phyloP scores from a whole-genome alignment of 2,113 vertebrate species.

The Xyliphius kryptos region DNA sequence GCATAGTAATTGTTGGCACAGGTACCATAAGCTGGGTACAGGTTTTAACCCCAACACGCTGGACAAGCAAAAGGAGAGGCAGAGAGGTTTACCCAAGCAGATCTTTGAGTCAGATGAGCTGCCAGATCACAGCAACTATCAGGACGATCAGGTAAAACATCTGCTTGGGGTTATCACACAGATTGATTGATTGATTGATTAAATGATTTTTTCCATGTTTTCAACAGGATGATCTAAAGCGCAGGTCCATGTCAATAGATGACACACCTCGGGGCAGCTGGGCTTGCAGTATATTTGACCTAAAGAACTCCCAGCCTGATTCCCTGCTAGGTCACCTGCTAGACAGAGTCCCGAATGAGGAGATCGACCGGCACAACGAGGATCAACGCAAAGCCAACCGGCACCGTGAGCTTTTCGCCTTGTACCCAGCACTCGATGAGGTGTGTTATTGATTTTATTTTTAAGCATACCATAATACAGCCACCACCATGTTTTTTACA shows the following conservation, averaged over 20 bases:
- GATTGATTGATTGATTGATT: too few relatives aligned
- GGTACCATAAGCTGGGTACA: slow-evolving; percentile 94
- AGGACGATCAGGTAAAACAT: slow-evolving; percentile 96
- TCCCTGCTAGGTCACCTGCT: slow-evolving; percentile 87
- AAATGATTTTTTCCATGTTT: too few relatives aligned
- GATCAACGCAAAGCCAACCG: slow-evolving; percentile 84
- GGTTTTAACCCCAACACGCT: slow-evolving; percentile 95
- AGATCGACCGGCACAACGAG: slow-evolving; percentile 94
- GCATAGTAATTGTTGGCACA: slow-evolving; percentile 57
- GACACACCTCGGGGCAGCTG: slow-evolving; percentile 97
- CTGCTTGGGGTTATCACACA: too few relatives aligned
- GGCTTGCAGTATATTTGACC: slow-evolving; percentile 98
- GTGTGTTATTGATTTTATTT: slow-evolving; percentile 42
- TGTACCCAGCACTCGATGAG: slow-evolving; percentile 93
- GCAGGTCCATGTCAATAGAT: slow-evolving; percentile 94
- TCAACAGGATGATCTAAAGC: slow-evolving; percentile 88
- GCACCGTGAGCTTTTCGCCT: slow-evolving; percentile 88
- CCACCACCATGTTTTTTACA: too few relatives aligned
- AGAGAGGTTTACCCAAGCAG: slow-evolving; percentile 91
- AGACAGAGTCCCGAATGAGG: slow-evolving; percentile 91
- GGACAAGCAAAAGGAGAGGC: slow-evolving; percentile 97
- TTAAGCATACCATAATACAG: too few relatives aligned
- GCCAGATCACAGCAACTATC: slow-evolving; percentile 86
- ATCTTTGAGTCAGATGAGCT: slow-evolving; percentile 93
- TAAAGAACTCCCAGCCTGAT: slow-evolving; percentile 94